phyloP scores from a whole-genome alignment of 1,140 invertebrate species.

The Patella vulgata region DNA sequence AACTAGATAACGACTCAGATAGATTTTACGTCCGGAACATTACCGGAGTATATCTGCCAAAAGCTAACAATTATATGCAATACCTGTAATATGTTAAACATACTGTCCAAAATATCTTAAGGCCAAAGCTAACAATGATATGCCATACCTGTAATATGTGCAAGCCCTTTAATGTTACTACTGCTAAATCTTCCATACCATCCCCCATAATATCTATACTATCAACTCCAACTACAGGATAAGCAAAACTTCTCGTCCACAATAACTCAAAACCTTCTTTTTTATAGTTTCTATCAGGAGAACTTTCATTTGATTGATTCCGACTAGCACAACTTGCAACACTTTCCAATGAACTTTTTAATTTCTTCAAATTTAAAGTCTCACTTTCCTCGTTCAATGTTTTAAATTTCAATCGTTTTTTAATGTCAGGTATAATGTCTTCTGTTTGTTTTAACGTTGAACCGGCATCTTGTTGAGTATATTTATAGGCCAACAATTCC shows the following conservation, averaged over 20 bases:
- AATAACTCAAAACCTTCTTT: constrained; percentile 29
- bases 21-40: too few relatives aligned
- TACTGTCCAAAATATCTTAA: background rate
- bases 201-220: constrained; percentile 77
- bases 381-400: too few relatives aligned
- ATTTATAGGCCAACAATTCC: constrained; percentile 74
- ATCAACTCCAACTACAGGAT: constrained; percentile 74
- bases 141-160: constrained; percentile 75
- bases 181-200: constrained; percentile 76
- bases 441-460: too few relatives aligned
- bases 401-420: too few relatives aligned
- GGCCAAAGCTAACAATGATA: background rate
- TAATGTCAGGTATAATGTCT: too few relatives aligned
- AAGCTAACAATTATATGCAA: background rate
- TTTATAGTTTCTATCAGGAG: background rate
- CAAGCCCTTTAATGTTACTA: constrained; percentile 76
- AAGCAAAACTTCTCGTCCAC: constrained; percentile 69
- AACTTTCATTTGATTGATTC: background rate
- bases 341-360: too few relatives aligned
- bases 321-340: constrained; percentile 12
- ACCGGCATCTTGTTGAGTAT: too few relatives aligned
- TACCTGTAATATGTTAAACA: background rate
- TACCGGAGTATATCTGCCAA: too few relatives aligned
- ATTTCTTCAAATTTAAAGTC: too few relatives aligned
- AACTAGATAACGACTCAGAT: too few relatives aligned